Evolutionary conservation across 2,888 invertebrate genomes (phyloP).

Genomic region (Polymixis flavicincta): DNA sequence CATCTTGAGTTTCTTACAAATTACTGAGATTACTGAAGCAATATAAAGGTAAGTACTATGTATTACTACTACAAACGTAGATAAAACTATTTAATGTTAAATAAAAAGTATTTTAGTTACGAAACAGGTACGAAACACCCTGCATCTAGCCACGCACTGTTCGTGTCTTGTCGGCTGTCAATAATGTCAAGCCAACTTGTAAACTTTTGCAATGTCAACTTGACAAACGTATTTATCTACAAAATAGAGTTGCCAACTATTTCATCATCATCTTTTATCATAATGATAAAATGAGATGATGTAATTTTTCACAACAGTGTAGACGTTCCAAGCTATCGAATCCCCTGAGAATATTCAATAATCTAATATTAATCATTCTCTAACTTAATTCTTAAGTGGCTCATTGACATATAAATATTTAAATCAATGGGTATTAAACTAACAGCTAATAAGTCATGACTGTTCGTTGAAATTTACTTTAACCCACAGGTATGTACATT

Average conservation of each 20-base stretch:
- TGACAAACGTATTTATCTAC: conserved; percentile 20
- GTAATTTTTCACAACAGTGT: not conserved
- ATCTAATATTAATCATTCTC: not conserved
- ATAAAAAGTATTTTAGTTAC: not conserved
- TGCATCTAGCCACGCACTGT: conserved; percentile 34
- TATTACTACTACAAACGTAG: conserved; percentile 12
- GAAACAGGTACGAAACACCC: not conserved
- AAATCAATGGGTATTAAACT: not conserved
- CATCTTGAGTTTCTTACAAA: conserved; percentile 77
- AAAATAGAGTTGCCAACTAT: conserved; percentile 36
- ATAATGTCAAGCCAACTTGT: not conserved
- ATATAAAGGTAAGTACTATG: not conserved
- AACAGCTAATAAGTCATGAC: not conserved
- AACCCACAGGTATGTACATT: not conserved
- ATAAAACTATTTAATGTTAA: conserved; percentile 9
- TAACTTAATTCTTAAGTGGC: not conserved
- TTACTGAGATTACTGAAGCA: conserved; percentile 58
- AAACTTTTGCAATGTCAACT: conserved; percentile 28
- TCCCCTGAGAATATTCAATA: not conserved
- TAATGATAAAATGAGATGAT: conserved; percentile 12
- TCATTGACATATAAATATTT: too few species aligned
- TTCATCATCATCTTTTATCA: conserved; percentile 36
- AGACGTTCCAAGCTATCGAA: conserved; percentile 16
- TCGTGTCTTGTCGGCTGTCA: conserved; percentile 4
- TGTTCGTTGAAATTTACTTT: not conserved